Base-by-base conservation (phyloP, 2,888 invertebrate genomes). In the Embidobia sp. region DNA sequence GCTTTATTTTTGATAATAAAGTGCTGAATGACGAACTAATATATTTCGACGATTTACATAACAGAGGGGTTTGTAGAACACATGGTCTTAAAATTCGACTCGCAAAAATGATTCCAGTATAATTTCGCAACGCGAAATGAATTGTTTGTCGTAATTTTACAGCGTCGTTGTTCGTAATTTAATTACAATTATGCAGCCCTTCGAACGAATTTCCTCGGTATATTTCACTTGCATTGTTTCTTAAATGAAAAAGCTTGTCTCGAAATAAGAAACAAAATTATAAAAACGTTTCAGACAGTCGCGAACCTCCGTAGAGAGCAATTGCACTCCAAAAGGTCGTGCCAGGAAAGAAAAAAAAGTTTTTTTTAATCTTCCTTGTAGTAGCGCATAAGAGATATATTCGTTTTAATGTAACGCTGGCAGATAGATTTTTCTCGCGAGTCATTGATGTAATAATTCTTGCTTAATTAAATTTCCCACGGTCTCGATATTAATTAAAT, bases 381-480 rank as follows among this genome's bases (percentile, higher is more conserved):
- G 35, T 37, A 49, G 49, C n/a, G n/a, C n/a, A n/a, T n/a, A n/a
- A n/a, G n/a, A 61, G 46, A 49, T 49, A 63, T 63, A 63, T 29
- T 10, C 63, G 13, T 49, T 44, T 49, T 37, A 49, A 49, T 40
- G 63, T 27, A 27, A 61, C 26, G 15, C 59, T 26, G 49, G 26
- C 64, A 18, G 53, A 46, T 55, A 55, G 33, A 66, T 64, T 51
- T 51, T 64, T 64, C 51, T 51, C 16, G 2, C 26, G 35, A 40
- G 18, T 48, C 49, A 37, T 49, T 11, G 63, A 40, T 26, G 49
- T 35, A 51, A 63, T 63, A 40, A 63, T 49, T 63, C 63, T 63
- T 63, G 33, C 29, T 55, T 55, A 55, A 66, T 66, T 66, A 66
- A 66, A 66, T 66, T 66, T 66, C 33, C 19, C 53, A 44, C n/a